Evolutionary conservation across 2,113 vertebrate species (phyloP).

Genomic region (Pterocles orientalis): DNA sequence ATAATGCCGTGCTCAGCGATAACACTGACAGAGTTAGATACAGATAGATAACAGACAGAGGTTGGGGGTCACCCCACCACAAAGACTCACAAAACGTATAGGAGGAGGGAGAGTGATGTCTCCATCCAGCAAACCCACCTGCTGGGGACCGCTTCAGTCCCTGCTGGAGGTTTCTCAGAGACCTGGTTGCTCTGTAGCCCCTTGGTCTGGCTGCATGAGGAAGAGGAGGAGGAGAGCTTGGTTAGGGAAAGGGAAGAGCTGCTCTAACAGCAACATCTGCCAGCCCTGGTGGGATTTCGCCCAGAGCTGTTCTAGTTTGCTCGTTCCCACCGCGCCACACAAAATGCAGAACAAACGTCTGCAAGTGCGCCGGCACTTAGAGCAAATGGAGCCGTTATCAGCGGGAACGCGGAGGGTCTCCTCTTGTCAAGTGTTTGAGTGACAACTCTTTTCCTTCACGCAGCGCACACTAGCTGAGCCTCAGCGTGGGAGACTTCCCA

Average conservation of each 20-base stretch:
- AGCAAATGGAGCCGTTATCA: background rate
- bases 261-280: background rate
- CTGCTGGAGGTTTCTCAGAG: background rate
- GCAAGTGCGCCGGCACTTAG: background rate
- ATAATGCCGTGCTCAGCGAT: background rate
- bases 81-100: background rate
- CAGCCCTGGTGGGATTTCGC: background rate
- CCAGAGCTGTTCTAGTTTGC: background rate
- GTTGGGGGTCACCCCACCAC: background rate
- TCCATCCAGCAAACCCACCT: background rate
- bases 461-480: background rate
- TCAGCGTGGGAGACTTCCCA: background rate
- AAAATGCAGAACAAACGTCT: background rate
- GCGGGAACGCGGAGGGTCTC: background rate
- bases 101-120: background rate
- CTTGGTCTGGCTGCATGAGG: rapidly evolving
- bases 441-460: background rate
- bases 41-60: background rate
- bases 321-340: background rate
- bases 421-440: background rate
- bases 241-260: background rate
- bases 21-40: background rate
- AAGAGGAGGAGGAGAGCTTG: background rate
- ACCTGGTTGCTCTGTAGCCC: background rate
- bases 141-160: background rate